Percentiles rank a stretch among this genome's conserved stretches.
These are phyloP conservation scores for Diuraphis noxia DNA, from an alignment of 1,140 invertebrate genomes.

Conservation along the genomic window DNA sequence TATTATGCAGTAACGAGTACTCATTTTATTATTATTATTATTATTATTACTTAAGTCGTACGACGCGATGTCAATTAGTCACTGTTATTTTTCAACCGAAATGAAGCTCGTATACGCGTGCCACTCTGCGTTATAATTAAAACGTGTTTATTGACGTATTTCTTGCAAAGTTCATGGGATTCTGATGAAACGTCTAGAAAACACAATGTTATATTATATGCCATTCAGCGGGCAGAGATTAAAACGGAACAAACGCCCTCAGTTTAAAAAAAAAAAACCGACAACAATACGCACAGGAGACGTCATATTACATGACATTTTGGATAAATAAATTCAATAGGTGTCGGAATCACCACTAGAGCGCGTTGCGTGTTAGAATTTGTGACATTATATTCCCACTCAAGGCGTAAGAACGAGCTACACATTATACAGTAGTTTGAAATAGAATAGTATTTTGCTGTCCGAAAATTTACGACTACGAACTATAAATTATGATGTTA, in stretches of 20 bases:
- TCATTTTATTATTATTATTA: neutral
- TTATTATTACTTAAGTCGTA: neutral
- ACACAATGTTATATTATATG: neutral
- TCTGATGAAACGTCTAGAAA: neutral
- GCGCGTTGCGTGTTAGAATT: neutral
- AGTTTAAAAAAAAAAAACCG: neutral
- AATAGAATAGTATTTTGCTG: neutral
- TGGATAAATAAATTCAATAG: too few species aligned
- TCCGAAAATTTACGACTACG: too few species aligned
- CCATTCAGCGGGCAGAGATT: neutral
- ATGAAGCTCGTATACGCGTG: neutral
- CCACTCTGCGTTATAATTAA: neutral
- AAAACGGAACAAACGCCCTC: neutral
- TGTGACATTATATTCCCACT: neutral
- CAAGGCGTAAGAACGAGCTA: neutral
- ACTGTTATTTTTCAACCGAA: neutral
- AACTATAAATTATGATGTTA: too few species aligned
- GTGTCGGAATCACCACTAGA: neutral
- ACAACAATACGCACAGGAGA: too few species aligned
- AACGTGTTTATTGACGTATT: constrained; percentile 3
- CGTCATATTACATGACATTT: too few species aligned
- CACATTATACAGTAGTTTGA: neutral
- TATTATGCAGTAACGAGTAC: neutral
- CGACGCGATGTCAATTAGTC: constrained; percentile 14
- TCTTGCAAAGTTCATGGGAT: neutral